Conservation (phyloP, 2,888 invertebrate genomes). For the Trimorus sp. region DNA sequence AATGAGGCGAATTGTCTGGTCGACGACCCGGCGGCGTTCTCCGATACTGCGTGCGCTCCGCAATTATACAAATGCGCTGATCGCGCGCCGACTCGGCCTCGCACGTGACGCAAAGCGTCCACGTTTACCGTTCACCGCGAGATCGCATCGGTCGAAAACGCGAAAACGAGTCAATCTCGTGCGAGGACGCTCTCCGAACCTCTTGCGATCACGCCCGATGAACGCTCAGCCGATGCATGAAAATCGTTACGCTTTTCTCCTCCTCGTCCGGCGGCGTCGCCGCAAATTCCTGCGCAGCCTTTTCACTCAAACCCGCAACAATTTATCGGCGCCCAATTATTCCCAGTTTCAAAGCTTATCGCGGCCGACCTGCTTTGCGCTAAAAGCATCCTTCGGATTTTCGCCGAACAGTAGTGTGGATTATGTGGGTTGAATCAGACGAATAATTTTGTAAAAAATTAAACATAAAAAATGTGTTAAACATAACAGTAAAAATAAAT, state of each 20-base stretch:
- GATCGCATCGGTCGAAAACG: slow-evolving; percentile 26
- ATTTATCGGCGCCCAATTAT: slow-evolving; percentile 26
- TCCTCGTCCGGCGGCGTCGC: slow-evolving; percentile 45
- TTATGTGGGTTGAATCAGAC: no score
- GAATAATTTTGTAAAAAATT: no score
- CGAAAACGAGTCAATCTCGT: slow-evolving; percentile 53
- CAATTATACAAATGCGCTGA: slow-evolving; percentile 53
- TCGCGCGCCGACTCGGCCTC: slow-evolving; percentile 19
- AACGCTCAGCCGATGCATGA: slow-evolving; percentile 68
- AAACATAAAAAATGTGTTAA: no score
- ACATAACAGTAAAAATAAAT: no score
- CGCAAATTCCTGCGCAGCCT: slow-evolving; percentile 24
- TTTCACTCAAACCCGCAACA: slow-evolving; percentile 40
- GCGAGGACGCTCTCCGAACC: slow-evolving; percentile 47
- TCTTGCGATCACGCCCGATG: slow-evolving; percentile 57
- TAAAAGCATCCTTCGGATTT: not conserved
- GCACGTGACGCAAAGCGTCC: slow-evolving; percentile 45
- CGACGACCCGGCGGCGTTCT: slow-evolving; percentile 50
- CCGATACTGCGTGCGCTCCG: slow-evolving; percentile 29
- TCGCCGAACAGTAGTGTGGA: no score
- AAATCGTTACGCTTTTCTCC: slow-evolving; percentile 70
- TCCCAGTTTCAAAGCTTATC: slow-evolving; percentile 27
- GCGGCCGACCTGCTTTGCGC: slow-evolving; percentile 11
- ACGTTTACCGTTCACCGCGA: slow-evolving; percentile 40
- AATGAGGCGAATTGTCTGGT: slow-evolving; percentile 54